A percentile compares a stretch with the other conserved stretches of the same genome.
Evolutionary conservation across 2,113 vertebrate species (phyloP).

Genomic region (Colius striatus): DNA sequence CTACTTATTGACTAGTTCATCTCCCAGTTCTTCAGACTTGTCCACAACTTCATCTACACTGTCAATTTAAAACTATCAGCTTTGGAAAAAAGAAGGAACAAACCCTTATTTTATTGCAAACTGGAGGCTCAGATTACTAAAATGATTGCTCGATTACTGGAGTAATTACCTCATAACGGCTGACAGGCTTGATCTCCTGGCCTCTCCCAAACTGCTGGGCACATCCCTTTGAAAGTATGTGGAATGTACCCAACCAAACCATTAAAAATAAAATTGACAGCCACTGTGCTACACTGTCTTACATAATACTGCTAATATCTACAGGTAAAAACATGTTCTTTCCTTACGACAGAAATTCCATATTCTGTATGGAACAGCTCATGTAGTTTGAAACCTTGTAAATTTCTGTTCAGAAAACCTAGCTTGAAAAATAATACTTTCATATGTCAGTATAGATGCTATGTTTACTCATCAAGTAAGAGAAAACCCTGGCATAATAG

Average conservation of each 20-base stretch:
- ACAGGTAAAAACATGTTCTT: background rate
- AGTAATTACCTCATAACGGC: constrained; percentile 24
- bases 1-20: background rate
- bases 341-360: background rate
- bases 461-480: background rate
- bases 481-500: background rate
- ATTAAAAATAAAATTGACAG: background rate
- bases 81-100: background rate
- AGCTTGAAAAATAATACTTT: background rate
- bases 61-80: background rate
- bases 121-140: background rate
- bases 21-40: background rate
- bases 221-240: background rate
- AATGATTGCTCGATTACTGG: background rate
- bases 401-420: background rate
- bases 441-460: background rate
- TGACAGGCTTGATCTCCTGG: constrained; percentile 18
- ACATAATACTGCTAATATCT: background rate
- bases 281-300: background rate
- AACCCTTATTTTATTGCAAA: background rate
- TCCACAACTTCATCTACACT: background rate
- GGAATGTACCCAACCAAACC: background rate
- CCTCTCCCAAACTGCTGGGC: background rate
- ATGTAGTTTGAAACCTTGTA: background rate
- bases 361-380: background rate